Conservation (phyloP, 2,797 vertebrate species). For the Forpus xanthops region DNA sequence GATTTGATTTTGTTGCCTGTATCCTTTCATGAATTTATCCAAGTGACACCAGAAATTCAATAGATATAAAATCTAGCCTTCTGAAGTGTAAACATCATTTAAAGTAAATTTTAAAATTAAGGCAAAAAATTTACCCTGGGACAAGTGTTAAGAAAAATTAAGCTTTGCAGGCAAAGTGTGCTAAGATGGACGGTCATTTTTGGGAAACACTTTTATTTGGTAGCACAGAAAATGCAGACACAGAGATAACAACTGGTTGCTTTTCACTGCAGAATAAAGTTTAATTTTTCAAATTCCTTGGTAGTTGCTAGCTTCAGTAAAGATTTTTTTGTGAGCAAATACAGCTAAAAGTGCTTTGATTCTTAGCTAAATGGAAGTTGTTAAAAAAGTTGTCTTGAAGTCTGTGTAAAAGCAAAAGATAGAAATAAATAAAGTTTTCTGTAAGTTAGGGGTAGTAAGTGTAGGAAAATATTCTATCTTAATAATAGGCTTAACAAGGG, state of each 20-base stretch:
- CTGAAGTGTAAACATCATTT: background rate
- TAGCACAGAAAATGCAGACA: constrained; percentile 13
- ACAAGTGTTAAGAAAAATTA: background rate
- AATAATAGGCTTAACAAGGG: constrained; percentile 34
- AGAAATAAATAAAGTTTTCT: constrained; percentile 7
- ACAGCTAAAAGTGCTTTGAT: background rate
- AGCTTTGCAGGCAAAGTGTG: background rate
- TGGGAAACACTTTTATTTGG: constrained; percentile 1
- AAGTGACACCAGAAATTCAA: background rate
- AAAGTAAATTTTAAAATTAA: constrained; percentile 10
- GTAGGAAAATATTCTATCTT: constrained; percentile 34
- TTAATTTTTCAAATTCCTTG: constrained; percentile 3
- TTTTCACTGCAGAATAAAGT: constrained; percentile 32
- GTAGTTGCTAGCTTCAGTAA: background rate
- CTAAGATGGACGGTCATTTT: background rate
- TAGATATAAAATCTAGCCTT: background rate
- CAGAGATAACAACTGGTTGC: constrained; percentile 13
- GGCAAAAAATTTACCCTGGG: background rate
- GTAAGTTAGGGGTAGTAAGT: background rate
- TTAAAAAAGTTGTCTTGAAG: constrained; percentile 23
- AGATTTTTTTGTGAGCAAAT: background rate
- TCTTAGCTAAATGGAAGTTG: constrained; percentile 4
- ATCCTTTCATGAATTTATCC: background rate
- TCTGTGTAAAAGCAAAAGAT: background rate
- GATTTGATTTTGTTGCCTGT: background rate